Evolutionary conservation across 2,888 invertebrate genomes (phyloP).

Genomic region (Parapristionchus giblindavisi): DNA sequence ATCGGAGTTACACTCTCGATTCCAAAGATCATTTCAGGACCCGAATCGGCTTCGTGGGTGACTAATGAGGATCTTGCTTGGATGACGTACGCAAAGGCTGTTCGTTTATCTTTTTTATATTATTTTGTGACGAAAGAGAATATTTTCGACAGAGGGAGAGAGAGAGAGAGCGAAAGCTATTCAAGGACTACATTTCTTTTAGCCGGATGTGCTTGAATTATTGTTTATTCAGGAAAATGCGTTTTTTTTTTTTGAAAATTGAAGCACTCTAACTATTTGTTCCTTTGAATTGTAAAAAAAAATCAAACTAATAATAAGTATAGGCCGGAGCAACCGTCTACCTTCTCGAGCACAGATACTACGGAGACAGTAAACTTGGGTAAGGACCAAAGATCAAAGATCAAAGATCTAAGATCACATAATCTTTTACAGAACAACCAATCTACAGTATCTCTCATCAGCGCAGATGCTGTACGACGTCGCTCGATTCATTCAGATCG

Average conservation of each 20-base stretch:
- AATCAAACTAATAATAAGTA: too few relatives aligned
- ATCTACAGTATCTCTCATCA: conserved; percentile 74
- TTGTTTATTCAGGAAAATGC: too few relatives aligned
- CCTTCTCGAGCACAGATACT: conserved; percentile 89
- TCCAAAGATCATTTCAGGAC: too few relatives aligned
- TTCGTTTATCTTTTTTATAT: too few relatives aligned
- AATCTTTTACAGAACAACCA: conserved; percentile 8
- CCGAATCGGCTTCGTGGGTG: conserved; percentile 34
- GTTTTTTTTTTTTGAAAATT: not conserved
- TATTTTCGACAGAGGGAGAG: too few relatives aligned
- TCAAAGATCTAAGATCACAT: not conserved
- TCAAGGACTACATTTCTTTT: too few relatives aligned
- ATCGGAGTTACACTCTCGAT: too few relatives aligned
- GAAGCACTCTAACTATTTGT: too few relatives aligned
- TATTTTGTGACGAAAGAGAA: too few relatives aligned
- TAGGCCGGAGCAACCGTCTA: conserved; percentile 83
- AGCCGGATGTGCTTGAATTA: too few relatives aligned
- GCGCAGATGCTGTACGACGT: conserved; percentile 80
- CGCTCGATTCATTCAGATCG: conserved; percentile 79
- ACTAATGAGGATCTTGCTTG: conserved; percentile 72
- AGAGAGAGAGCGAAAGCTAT: too few relatives aligned
- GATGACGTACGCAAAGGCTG: conserved; percentile 75
- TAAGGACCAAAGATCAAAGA: conserved; percentile 17
- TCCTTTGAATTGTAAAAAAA: too few relatives aligned
- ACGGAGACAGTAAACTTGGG: conserved; percentile 82